A percentile compares a stretch with the other conserved stretches of the same genome.
Evolutionary conservation across 1,140 invertebrate species (phyloP).

Genomic region (Dendrolimus kikuchii): DNA sequence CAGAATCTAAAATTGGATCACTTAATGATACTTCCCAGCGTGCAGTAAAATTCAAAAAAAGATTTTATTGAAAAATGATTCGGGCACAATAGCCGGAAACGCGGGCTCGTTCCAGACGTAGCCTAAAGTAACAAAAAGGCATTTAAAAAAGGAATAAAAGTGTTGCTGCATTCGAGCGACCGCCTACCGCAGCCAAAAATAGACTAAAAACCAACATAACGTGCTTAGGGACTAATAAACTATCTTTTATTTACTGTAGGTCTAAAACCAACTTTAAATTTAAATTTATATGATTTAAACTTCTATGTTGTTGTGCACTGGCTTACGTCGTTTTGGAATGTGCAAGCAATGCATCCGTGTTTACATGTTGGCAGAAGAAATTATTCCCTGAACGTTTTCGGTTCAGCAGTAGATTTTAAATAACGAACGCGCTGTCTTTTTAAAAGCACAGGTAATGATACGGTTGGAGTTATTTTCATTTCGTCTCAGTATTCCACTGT

Average conservation of each 20-base stretch:
- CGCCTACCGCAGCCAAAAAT: constrained; percentile 70
- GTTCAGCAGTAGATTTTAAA: constrained; percentile 35
- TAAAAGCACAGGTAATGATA: constrained; percentile 1
- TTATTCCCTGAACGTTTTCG: constrained; percentile 40
- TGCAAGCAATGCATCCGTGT: constrained; percentile 27
- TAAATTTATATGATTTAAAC: neutral
- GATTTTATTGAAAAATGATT: constrained; percentile 41
- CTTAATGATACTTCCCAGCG: too few species aligned
- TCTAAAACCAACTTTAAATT: constrained; percentile 6
- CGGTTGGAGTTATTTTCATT: constrained; percentile 5
- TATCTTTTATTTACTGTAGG: too few species aligned
- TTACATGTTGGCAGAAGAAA: constrained; percentile 47
- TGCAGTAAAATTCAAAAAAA: neutral
- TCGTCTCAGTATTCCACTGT: neutral
- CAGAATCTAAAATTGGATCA: too few species aligned
- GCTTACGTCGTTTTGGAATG: constrained; percentile 3
- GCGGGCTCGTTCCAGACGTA: constrained; percentile 45
- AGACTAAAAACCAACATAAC: constrained; percentile 35
- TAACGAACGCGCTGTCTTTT: constrained; percentile 24
- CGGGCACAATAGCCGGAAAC: constrained; percentile 57
- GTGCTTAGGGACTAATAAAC: neutral
- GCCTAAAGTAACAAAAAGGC: constrained; percentile 45
- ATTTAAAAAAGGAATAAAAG: constrained; percentile 46
- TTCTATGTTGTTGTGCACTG: neutral
- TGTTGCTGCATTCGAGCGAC: constrained; percentile 46